Evolutionary conservation across 2,888 invertebrate genomes (phyloP).

Genomic region (Liodrosophila aerea): DNA sequence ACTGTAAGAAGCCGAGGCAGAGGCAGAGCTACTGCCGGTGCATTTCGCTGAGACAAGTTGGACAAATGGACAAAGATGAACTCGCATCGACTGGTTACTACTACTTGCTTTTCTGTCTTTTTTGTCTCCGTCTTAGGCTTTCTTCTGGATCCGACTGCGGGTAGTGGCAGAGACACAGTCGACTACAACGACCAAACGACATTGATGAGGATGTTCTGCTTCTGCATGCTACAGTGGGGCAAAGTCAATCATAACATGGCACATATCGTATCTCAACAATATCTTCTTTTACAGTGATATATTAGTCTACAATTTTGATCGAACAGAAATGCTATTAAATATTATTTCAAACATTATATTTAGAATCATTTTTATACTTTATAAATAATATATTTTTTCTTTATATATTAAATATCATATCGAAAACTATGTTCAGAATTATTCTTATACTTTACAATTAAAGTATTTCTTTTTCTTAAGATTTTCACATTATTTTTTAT

Average conservation of each 20-base stretch:
- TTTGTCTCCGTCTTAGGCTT: constrained; percentile 26
- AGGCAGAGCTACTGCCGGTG: constrained; percentile 29
- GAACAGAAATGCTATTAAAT: no score
- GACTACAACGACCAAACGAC: constrained; percentile 56
- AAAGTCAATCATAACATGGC: neutral
- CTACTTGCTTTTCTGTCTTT: constrained; percentile 22
- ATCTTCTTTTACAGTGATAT: no score
- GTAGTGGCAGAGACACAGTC: constrained; percentile 36
- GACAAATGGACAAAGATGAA: constrained; percentile 27
- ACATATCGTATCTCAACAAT: neutral
- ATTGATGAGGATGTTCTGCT: constrained; percentile 71
- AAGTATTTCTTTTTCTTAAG: no score
- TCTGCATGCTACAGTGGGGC: constrained; percentile 56
- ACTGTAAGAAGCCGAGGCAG: constrained; percentile 20
- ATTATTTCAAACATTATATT: no score
- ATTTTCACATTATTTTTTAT: no score
- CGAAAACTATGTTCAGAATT: no score
- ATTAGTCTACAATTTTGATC: no score
- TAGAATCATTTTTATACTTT: no score
- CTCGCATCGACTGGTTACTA: constrained; percentile 20
- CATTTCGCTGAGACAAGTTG: constrained; percentile 41
- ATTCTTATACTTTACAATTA: no score
- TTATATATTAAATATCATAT: no score
- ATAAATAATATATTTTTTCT: no score
- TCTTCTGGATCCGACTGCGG: constrained; percentile 40